Evolutionary conservation across 1,140 invertebrate species (phyloP), one percentile per base, ranked within the genome.

Genomic region (Lordiphosa clarofinis): DNA sequence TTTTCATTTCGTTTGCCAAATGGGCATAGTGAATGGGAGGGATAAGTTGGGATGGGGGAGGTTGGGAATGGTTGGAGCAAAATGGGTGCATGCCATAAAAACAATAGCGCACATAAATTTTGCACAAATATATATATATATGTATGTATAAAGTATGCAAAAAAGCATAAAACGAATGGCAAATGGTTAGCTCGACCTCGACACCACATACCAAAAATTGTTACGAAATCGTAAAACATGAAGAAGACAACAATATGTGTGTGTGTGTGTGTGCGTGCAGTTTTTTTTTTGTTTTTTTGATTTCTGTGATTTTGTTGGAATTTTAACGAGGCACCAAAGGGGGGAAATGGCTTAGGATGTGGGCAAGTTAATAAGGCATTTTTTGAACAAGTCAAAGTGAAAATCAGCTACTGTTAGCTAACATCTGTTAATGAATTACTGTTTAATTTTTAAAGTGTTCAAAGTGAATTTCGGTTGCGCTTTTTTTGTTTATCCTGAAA

Each of bases 1-100:
- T 24, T 24, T 24, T 24, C 56, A 56, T 73, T 73, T 59, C 33
- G 44, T 52, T 56, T 59, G 33, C 56, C 28, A 24, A 24, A 24
- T 24, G 21, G 21, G 28, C 38, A 39, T 65, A 56, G 31, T 12
- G 15, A 31, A 54, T 39, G 60, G 43, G 28, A 21, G 52, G n/a
- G 46, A 12, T 50, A 55, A 48, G 40, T 28, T 21, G 9, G 37
- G 5, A 28, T 21, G 21, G 35, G 28, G 24, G 4, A 7, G 9
- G 31, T 10, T 21, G 21, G 4, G 21, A 24, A 24, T 24, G 21
- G 21, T 24, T 24, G 56, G 64, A 55, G 54, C n/a, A 54, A 87
- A 87, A 87, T 87, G 82, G 76, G 76, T 87, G 82, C 82, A 87
- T 82, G 82, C 82, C 82, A 87, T 87, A 87, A 87, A 87, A 87